These are phyloP conservation scores for Mya arenaria DNA, from an alignment of 1,140 invertebrate species.

Conservation along the genomic window DNA sequence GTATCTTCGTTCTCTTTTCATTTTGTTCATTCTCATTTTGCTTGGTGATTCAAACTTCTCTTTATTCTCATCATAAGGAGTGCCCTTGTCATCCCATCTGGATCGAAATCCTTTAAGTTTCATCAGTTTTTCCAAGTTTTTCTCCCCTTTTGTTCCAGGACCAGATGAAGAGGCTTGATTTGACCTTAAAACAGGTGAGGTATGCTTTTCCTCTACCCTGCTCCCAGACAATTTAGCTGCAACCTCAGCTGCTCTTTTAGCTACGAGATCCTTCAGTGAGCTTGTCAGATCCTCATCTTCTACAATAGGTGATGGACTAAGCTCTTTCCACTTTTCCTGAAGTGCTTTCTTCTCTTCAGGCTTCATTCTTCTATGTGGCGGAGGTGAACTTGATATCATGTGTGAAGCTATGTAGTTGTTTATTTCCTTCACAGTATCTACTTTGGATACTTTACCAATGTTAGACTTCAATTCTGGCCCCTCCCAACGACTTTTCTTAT, in stretches of 20 bases:
- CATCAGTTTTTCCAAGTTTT: slow-evolving; percentile 9
- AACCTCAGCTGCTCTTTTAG: slow-evolving; percentile 10
- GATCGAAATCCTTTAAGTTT: slow-evolving; percentile 20
- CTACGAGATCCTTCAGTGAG: background rate
- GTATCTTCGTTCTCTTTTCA: background rate
- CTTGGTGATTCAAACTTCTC: background rate
- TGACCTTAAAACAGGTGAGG: no score
- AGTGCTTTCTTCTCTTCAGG: slow-evolving; percentile 37
- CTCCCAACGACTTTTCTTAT: slow-evolving; percentile 33
- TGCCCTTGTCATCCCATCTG: slow-evolving; percentile 38
- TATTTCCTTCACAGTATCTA: background rate
- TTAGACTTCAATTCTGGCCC: background rate
- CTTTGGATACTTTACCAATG: background rate
- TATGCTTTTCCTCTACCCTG: background rate
- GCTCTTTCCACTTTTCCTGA: slow-evolving; percentile 39
- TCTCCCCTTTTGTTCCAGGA: background rate
- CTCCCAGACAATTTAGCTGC: background rate
- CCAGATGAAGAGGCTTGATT: no score
- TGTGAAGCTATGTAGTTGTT: slow-evolving; percentile 9
- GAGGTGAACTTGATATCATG: slow-evolving; percentile 40
- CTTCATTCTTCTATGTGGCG: slow-evolving; percentile 44
- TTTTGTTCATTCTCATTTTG: background rate
- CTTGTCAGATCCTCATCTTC: background rate
- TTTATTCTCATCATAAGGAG: no score
- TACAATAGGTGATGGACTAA: background rate